Evolutionary conservation across 2,113 vertebrate species (phyloP).

Genomic region (Turdus rufiventris): DNA sequence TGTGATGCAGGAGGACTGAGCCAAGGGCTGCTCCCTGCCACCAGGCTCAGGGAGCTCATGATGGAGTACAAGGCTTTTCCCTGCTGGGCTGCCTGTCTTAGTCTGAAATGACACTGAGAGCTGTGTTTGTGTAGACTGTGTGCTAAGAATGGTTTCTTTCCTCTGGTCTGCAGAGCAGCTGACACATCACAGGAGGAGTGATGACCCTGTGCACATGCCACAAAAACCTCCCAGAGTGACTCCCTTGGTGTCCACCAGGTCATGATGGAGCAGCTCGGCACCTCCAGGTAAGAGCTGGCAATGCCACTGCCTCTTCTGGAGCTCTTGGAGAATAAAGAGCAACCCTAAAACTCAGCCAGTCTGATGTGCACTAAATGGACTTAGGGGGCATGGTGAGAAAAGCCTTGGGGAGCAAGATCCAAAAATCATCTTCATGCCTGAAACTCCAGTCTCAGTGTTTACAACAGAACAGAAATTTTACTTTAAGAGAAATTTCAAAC

Average conservation of each 20-base stretch:
- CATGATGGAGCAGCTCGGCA: background rate
- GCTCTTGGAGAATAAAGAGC: background rate
- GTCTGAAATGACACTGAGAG: background rate
- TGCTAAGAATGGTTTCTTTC: background rate
- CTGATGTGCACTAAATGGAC: background rate
- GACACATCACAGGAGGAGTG: accelerated
- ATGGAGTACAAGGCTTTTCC: background rate
- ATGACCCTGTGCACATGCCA: background rate
- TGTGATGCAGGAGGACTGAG: background rate
- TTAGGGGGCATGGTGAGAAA: background rate
- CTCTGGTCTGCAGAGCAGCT: background rate
- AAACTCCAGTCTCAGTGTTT: background rate
- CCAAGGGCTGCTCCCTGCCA: background rate
- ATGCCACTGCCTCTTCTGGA: background rate
- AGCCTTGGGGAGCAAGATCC: background rate
- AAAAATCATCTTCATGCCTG: background rate
- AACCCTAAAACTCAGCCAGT: accelerated
- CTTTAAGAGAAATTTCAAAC: background rate
- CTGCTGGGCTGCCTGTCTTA: background rate
- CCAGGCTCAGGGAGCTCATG: background rate
- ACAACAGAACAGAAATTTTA: background rate
- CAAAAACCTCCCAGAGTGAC: background rate
- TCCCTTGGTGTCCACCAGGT: background rate
- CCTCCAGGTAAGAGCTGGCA: background rate
- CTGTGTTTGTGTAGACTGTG: background rate